These are phyloP conservation scores for Synanthedon myopaeformis DNA, from an alignment of 2,888 invertebrate genomes.

Conservation along the genomic window DNA sequence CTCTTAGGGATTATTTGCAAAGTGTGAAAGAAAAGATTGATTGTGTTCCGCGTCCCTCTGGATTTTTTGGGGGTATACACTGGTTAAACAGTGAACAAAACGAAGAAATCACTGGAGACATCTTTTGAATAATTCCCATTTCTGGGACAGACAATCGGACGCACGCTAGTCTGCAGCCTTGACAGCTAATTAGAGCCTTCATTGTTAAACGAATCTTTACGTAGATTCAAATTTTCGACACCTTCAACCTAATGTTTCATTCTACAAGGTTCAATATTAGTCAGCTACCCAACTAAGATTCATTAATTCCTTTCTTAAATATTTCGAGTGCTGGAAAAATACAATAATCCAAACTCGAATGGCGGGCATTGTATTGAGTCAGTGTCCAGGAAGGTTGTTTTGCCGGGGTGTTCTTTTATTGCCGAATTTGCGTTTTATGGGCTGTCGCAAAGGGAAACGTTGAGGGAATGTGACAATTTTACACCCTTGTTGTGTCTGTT, in stretches of 20 bases:
- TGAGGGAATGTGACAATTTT: conserved; percentile 52
- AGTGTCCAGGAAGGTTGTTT: conserved; percentile 69
- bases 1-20: background rate
- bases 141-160: conserved; percentile 51
- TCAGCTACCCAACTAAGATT: conserved; percentile 25
- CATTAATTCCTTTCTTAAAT: conserved; percentile 64
- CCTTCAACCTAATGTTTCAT: conserved; percentile 13
- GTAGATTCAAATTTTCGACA: conserved; percentile 17
- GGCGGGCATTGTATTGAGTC: conserved; percentile 61
- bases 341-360: conserved; percentile 64
- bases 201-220: conserved; percentile 64
- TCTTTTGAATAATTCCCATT: conserved; percentile 64
- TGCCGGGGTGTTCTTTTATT: conserved; percentile 63
- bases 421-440: conserved; percentile 69
- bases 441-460: conserved; percentile 46
- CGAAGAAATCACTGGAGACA: conserved; percentile 61
- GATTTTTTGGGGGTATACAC: background rate
- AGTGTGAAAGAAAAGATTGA: background rate
- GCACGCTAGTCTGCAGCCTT: conserved; percentile 44
- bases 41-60: background rate
- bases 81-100: conserved; percentile 38
- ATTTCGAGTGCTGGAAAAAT: conserved; percentile 65
- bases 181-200: conserved; percentile 68
- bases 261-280: conserved; percentile 31
- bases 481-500: conserved; percentile 37